Conservation (phyloP, 2,113 vertebrate genomes). For the Oxygymnocypris stewartii region DNA sequence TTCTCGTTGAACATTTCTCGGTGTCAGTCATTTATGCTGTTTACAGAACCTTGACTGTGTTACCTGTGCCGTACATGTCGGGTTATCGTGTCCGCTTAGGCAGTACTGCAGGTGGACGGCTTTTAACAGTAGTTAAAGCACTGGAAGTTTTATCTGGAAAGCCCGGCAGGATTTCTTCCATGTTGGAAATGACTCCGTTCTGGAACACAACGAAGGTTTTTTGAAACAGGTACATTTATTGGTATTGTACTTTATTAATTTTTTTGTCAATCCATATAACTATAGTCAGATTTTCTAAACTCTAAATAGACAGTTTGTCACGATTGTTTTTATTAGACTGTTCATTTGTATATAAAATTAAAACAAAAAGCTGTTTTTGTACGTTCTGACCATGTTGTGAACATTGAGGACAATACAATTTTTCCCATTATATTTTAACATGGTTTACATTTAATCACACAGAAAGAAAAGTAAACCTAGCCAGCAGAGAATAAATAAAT, state of each 20-base stretch:
- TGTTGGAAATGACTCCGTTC: constrained; percentile 1
- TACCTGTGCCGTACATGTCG: background rate
- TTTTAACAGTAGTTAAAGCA: background rate
- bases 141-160: background rate
- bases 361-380: background rate
- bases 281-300: background rate
- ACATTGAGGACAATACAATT: background rate
- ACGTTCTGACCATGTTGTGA: background rate
- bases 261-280: background rate
- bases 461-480: background rate
- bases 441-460: too few relatives aligned
- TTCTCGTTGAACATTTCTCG: background rate
- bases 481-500: background rate
- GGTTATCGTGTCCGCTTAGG: background rate
- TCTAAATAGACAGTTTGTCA: background rate
- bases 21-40: background rate
- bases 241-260: background rate
- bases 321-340: background rate
- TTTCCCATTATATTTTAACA: background rate
- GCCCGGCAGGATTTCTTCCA: background rate
- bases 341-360: background rate
- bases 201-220: background rate
- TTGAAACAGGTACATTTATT: background rate
- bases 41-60: background rate
- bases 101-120: background rate